These are phyloP conservation scores for Mesocricetus auratus DNA, from an alignment of 2,113 vertebrate genomes.

Conservation along the genomic window DNA sequence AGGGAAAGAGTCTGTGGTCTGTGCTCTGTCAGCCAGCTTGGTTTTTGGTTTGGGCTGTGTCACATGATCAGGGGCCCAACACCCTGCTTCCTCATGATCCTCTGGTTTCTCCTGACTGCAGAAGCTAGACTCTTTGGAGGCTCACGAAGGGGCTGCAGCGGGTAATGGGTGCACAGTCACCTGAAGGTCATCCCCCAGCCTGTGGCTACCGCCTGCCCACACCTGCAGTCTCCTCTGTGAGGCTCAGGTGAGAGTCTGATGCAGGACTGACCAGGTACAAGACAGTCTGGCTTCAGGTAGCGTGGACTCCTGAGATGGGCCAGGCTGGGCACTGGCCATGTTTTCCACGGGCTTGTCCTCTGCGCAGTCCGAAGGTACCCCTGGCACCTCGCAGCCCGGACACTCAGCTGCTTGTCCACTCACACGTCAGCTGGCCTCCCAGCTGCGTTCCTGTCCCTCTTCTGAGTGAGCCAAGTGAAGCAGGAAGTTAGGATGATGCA, in stretches of 20 bases:
- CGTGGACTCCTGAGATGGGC: accelerated
- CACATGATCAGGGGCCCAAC: neutral
- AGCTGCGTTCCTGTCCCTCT: conserved; percentile 77
- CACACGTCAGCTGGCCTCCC: conserved; percentile 75
- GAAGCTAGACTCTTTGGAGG: neutral
- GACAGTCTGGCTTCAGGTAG: accelerated
- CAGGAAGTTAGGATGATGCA: conserved; percentile 84
- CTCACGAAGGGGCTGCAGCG: accelerated
- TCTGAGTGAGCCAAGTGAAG: conserved; percentile 81
- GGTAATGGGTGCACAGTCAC: too few relatives aligned
- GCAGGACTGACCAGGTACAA: accelerated
- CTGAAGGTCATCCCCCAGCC: neutral
- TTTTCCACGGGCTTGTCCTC: too few relatives aligned
- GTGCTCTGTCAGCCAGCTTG: neutral
- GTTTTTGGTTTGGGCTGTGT: neutral
- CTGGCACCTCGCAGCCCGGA: accelerated
- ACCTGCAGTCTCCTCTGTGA: neutral
- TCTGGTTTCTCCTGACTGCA: neutral
- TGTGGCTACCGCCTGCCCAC: too few relatives aligned
- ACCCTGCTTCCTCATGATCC: neutral
- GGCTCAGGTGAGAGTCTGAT: neutral
- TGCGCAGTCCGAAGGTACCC: accelerated
- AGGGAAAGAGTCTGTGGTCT: neutral
- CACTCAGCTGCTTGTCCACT: neutral
- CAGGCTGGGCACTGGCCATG: accelerated